Conservation (phyloP, 2,113 vertebrate genomes). For the Ailuropoda melanoleuca region DNA sequence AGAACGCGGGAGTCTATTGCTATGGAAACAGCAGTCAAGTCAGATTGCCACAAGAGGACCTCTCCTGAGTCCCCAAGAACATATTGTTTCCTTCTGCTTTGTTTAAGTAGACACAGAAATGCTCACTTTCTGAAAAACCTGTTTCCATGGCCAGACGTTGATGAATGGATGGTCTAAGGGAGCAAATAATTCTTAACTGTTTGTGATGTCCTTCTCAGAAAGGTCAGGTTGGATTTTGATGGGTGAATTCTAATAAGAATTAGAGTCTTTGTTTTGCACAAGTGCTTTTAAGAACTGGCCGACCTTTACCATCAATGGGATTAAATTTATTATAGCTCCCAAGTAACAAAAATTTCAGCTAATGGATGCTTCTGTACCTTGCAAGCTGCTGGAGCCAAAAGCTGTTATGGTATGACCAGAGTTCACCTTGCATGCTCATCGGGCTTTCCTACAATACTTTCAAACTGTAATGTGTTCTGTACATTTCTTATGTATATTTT, state of each 20-base stretch:
- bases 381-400: background rate
- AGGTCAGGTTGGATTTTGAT: background rate
- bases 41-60: background rate
- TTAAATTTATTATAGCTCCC: background rate
- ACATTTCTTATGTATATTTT: background rate
- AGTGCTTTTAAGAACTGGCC: background rate
- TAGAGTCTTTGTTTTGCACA: background rate
- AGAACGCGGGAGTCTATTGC: constrained; percentile 14
- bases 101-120: constrained; percentile 32
- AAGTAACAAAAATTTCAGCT: background rate
- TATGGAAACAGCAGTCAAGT: constrained; percentile 53
- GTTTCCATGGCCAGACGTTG: background rate
- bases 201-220: background rate
- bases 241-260: background rate
- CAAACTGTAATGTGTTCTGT: background rate
- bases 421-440: background rate
- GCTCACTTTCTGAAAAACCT: background rate
- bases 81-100: constrained; percentile 33
- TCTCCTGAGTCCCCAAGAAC: constrained; percentile 35
- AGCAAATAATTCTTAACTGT: background rate
- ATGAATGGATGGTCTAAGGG: background rate
- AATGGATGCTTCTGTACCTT: background rate
- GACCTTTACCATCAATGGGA: background rate
- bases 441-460: background rate
- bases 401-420: background rate